Evolutionary conservation across 2,888 invertebrate genomes (phyloP).

Genomic region (Trachelus troglodyta): DNA sequence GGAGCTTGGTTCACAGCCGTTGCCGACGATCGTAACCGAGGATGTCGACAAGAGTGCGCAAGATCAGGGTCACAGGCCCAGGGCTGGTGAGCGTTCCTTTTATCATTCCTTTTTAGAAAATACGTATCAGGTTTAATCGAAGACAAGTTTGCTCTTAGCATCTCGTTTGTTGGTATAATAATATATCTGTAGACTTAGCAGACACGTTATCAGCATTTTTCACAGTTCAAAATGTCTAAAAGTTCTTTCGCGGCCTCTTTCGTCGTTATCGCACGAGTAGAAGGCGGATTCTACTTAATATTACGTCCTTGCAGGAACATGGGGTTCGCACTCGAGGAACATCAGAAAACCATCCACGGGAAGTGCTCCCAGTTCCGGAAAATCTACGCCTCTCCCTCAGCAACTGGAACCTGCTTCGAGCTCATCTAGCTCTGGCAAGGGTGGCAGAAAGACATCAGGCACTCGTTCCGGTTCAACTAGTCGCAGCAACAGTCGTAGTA

Average conservation of each 20-base stretch:
- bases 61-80: slow-evolving; percentile 66
- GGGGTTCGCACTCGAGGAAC: slow-evolving; percentile 59
- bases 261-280: not conserved
- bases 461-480: slow-evolving; percentile 66
- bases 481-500: slow-evolving; percentile 59
- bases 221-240: not conserved
- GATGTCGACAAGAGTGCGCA: slow-evolving; percentile 65
- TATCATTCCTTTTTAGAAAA: not conserved
- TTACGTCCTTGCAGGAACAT: slow-evolving; percentile 49
- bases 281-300: not conserved
- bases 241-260: not conserved
- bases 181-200: no score
- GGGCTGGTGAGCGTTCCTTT: slow-evolving; percentile 74
- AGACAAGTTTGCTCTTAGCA: no score
- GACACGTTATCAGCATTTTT: not conserved
- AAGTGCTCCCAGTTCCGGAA: slow-evolving; percentile 59
- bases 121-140: no score
- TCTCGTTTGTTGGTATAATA: no score
- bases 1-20: slow-evolving; percentile 75
- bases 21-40: slow-evolving; percentile 70
- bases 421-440: slow-evolving; percentile 50
- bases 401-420: slow-evolving; percentile 49
- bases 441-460: slow-evolving; percentile 54
- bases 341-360: slow-evolving; percentile 52
- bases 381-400: slow-evolving; percentile 58